Percentiles rank a stretch among this genome's conserved stretches.
Evolutionary conservation across 37 sponge, comb jelly and placozoan species (phyloP).

Genomic region (Chondrilla cf. caribensis): DNA sequence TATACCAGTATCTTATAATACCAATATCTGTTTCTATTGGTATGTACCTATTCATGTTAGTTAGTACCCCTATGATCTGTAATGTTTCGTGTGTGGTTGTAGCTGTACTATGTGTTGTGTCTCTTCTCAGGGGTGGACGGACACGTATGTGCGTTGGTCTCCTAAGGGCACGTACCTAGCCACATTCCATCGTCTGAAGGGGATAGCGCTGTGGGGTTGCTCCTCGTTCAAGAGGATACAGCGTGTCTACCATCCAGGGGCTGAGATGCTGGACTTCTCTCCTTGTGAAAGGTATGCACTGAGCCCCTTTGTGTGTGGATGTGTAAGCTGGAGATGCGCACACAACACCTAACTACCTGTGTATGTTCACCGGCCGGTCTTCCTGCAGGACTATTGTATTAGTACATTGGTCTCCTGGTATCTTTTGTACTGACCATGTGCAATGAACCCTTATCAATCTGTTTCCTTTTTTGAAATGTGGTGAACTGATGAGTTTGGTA

Average conservation of each 20-base stretch:
- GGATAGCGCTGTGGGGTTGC: conserved; percentile 93
- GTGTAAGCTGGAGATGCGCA: not conserved
- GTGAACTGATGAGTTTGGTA: too few species aligned
- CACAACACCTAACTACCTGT: not conserved
- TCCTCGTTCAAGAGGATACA: conserved; percentile 61
- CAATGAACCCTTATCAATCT: too few species aligned
- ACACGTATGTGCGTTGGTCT: conserved; percentile 89
- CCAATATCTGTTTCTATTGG: too few species aligned
- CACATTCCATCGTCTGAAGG: conserved; percentile 81
- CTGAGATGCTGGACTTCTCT: conserved; percentile 87
- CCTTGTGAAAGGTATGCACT: conserved; percentile 87
- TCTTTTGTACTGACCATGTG: too few species aligned
- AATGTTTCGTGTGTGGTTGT: not conserved
- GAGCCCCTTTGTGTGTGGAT: too few species aligned
- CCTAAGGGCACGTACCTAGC: conserved; percentile 92
- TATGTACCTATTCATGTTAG: too few species aligned
- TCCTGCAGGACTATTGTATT: too few species aligned
- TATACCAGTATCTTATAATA: too few species aligned
- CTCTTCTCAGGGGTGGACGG: conserved; percentile 78
- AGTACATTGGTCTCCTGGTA: too few species aligned
- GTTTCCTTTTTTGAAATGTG: too few species aligned
- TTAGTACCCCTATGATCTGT: too few species aligned
- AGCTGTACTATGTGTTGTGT: not conserved
- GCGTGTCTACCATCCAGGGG: conserved; percentile 72
- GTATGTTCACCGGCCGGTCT: too few species aligned